Evolutionary conservation across 2,888 invertebrate species (phyloP).

Genomic region (Himalopsyche anomala): DNA sequence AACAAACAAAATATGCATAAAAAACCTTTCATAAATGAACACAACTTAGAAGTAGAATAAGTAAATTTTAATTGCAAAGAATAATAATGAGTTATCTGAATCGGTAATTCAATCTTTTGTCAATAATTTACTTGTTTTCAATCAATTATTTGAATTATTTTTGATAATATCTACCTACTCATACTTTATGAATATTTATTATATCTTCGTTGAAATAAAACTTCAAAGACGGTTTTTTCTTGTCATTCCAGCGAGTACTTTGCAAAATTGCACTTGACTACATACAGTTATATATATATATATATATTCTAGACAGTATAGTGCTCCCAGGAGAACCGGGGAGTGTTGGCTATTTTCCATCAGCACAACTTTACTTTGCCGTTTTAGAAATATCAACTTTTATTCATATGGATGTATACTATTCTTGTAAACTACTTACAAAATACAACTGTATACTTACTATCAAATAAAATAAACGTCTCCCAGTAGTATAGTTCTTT

Average conservation of each 20-base stretch:
- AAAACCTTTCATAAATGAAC: no score
- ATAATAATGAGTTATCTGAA: no score
- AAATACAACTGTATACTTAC: not conserved
- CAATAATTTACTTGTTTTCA: no score
- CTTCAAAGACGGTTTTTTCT: not conserved
- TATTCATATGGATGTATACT: not conserved
- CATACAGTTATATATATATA: not conserved
- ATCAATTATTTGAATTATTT: no score
- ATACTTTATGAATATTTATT: no score
- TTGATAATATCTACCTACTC: no score
- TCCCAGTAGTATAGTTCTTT: not conserved
- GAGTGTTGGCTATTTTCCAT: constrained; percentile 5
- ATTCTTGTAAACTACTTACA: not conserved
- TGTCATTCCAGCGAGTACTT: not conserved
- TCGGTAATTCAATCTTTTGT: no score
- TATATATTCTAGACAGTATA: constrained; percentile 12
- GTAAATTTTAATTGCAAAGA: no score
- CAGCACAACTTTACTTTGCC: not conserved
- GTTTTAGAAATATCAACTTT: constrained; percentile 13
- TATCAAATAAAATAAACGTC: not conserved
- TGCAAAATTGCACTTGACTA: constrained; percentile 10
- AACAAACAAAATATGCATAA: no score
- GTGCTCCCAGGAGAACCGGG: not conserved
- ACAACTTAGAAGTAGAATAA: no score
- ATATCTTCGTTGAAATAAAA: no score